Base-by-base conservation (phyloP, 1,140 invertebrate species). In the Sitodiplosis mosellana region DNA sequence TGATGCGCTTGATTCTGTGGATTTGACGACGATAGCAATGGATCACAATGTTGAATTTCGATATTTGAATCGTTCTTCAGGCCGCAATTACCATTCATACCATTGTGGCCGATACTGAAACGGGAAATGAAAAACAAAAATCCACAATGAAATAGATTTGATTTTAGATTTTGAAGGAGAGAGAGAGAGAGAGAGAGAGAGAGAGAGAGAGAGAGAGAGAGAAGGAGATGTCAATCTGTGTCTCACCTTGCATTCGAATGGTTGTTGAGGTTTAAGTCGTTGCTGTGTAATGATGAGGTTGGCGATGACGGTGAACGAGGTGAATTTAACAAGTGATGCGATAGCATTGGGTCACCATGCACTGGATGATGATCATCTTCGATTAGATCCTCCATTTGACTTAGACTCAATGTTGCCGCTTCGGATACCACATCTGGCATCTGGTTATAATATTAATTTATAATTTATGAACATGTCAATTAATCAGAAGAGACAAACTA, bases 301-400 rank as follows among this genome's bases (percentile, higher is more conserved):
- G 43, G 14, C 19, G 45, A 46, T 19, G 63, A 62, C 21, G 69
- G 65, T 19, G 73, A 59, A 49, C 69, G 68, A 7, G 72, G 68
- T 17, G 75, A 74, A 14, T 72, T 74, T 20, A 78, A 55, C 70
- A 63, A 45, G 20, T 63, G 55, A 48, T 55, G 45, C 18, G 45
- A 76, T 6, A 64, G 40, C 59, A 64, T 82, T 14, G 80, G 80
- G 58, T 83, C 80, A 36, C 77, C 75, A 49, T 70, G 65, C 49
- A 75, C 72, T 2, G 79, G 70, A 0, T 77, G 69, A 14, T 80
- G 76, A 55, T 87, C 84, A 55, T 87, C 83, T 53, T 85, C 82
- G 80, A 86, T 85, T 46, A 84, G 68, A 63, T 86, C 82, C 53
- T 83, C 81, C 50, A 85, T 75, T 50, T 81, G 77, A 49, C 78